These are phyloP conservation scores for Pungitius pungitius DNA, from an alignment of 2,113 vertebrate species.

Conservation along the genomic window DNA sequence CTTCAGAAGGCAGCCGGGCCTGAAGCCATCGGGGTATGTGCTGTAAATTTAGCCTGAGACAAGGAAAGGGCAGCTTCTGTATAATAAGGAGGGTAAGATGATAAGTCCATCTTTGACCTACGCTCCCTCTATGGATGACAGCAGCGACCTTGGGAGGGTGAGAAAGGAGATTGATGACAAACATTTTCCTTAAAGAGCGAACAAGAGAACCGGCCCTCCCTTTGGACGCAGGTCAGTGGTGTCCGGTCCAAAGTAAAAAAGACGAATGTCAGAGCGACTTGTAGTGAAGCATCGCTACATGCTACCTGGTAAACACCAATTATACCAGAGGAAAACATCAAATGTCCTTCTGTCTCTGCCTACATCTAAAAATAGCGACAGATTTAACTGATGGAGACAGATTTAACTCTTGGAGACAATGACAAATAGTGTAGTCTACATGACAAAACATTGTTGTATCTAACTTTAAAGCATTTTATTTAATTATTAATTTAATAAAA, in stretches of 20 bases:
- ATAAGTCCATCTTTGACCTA: constrained; percentile 60
- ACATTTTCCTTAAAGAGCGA: constrained; percentile 65
- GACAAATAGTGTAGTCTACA: constrained; percentile 8
- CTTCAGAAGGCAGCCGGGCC: constrained; percentile 27
- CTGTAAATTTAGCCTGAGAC: constrained; percentile 64
- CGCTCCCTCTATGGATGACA: constrained; percentile 63
- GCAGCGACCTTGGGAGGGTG: constrained; percentile 56
- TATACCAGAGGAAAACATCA: constrained; percentile 6
- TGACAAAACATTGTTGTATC: background rate
- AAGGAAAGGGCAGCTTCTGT: constrained; percentile 43
- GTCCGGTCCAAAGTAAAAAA: constrained; percentile 37
- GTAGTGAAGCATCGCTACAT: constrained; percentile 4
- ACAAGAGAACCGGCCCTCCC: constrained; percentile 17
- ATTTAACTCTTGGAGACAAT: background rate
- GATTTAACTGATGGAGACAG: background rate
- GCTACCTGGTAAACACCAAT: constrained; percentile 19
- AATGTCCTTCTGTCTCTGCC: constrained; percentile 12
- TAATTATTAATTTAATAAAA: background rate
- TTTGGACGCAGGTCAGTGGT: background rate
- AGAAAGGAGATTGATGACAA: constrained; percentile 60
- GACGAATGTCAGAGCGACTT: constrained; percentile 14
- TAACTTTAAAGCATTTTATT: background rate
- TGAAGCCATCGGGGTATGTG: constrained; percentile 24
- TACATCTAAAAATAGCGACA: constrained; percentile 33
- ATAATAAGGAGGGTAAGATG: constrained; percentile 62